phyloP scores from a whole-genome alignment of 2,113 vertebrate species.

The Aegotheles bennettii region DNA sequence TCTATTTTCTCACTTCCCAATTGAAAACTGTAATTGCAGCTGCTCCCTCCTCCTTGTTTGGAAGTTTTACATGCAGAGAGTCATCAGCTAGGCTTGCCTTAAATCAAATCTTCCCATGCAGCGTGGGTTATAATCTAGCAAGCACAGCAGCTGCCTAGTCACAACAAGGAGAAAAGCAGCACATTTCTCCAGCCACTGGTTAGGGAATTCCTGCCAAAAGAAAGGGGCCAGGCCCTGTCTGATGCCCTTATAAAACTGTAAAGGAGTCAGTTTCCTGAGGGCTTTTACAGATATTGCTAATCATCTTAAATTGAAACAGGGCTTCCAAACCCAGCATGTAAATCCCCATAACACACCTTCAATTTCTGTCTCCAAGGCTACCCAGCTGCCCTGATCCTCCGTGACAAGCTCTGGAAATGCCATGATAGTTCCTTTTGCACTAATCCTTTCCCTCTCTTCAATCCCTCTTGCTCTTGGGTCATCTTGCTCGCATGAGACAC shows the following conservation, averaged over 20 bases:
- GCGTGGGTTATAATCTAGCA: slow-evolving; percentile 15
- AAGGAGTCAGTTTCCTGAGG: slow-evolving; percentile 22
- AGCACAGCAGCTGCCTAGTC: slow-evolving; percentile 28
- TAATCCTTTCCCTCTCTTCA: not conserved
- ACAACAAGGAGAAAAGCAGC: slow-evolving; percentile 8
- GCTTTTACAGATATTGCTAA: slow-evolving; percentile 44
- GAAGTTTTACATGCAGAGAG: slow-evolving; percentile 49
- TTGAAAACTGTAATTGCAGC: slow-evolving; percentile 62
- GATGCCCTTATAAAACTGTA: not conserved
- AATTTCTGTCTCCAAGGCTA: slow-evolving; percentile 47
- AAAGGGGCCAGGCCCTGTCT: not conserved
- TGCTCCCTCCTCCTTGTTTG: slow-evolving; percentile 56
- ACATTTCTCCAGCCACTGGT: not conserved
- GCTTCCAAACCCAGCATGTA: slow-evolving; percentile 18
- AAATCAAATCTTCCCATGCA: slow-evolving; percentile 51
- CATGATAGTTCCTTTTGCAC: not conserved
- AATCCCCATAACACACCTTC: slow-evolving; percentile 41
- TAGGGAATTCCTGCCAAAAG: slow-evolving; percentile 22
- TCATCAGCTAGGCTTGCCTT: slow-evolving; percentile 53
- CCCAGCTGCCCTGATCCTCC: slow-evolving; percentile 14
- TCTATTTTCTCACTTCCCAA: slow-evolving; percentile 61
- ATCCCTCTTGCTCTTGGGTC: not conserved
- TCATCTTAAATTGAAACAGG: slow-evolving; percentile 36
- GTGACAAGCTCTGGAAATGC: slow-evolving; percentile 15
- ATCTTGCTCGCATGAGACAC: fast-evolving